Percentiles rank a stretch among this genome's conserved stretches.
phyloP scores from a whole-genome alignment of 2,113 vertebrate genomes.

The Salvator merianae region DNA sequence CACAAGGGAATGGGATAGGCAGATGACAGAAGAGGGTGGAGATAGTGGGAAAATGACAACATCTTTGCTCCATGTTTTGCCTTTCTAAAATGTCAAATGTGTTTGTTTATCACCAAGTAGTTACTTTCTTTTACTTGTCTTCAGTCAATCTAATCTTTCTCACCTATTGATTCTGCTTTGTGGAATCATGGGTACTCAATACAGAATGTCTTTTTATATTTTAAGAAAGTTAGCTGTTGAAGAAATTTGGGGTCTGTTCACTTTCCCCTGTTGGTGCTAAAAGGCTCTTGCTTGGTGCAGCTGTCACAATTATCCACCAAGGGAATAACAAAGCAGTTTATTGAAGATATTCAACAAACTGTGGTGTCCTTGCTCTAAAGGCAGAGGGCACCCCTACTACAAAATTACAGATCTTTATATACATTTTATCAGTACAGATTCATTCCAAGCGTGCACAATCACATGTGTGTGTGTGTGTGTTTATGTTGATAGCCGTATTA shows the following conservation, averaged over 20 bases:
- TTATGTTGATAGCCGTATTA: no score
- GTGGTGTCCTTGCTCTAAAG: no score
- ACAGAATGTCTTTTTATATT: neutral
- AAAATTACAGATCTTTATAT: no score
- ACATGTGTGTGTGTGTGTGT: no score
- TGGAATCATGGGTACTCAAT: neutral
- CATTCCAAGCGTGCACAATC: no score
- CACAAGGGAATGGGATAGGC: neutral
- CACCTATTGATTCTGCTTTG: neutral
- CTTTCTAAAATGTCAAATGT: constrained; percentile 20
- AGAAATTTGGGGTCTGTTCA: neutral
- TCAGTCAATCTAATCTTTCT: neutral
- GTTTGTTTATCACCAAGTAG: neutral
- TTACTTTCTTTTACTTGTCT: neutral
- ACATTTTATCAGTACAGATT: no score
- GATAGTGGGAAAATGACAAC: neutral
- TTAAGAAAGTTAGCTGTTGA: neutral
- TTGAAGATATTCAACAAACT: no score
- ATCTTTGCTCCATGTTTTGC: neutral
- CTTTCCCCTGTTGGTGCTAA: no score
- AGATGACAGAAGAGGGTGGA: constrained; percentile 10
- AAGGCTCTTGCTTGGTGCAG: no score
- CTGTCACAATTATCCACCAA: no score
- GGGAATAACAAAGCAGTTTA: no score
- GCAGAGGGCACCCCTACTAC: no score